Percentiles rank a stretch among this genome's conserved stretches.
phyloP scores from a whole-genome alignment of 2,888 invertebrate genomes.

The Timandra comae region DNA sequence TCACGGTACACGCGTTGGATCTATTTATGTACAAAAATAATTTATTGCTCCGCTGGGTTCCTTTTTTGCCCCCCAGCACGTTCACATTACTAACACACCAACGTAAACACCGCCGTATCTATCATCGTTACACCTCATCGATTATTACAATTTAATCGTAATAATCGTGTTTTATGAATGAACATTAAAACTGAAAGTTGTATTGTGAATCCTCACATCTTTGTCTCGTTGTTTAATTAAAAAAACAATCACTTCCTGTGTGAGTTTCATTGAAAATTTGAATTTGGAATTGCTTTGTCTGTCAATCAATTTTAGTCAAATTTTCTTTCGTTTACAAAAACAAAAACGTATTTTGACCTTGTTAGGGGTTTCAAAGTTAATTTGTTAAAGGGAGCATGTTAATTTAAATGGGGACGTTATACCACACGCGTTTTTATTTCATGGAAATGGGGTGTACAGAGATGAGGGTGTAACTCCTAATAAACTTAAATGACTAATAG shows the following conservation, averaged over 20 bases:
- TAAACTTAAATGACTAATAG: too few species aligned
- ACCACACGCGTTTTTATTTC: too few species aligned
- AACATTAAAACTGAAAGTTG: constrained; percentile 10
- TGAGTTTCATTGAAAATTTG: constrained; percentile 4
- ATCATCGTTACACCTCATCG: constrained; percentile 54
- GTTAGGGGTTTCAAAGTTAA: constrained; percentile 4
- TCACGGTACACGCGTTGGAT: constrained; percentile 47
- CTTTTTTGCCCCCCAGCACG: constrained; percentile 37
- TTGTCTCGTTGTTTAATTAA: constrained; percentile 16
- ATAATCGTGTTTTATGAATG: constrained; percentile 65
- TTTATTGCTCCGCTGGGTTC: constrained; percentile 44
- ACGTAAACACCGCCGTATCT: constrained; percentile 56
- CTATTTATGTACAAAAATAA: constrained; percentile 54
- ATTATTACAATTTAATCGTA: constrained; percentile 56
- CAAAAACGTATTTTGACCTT: too few species aligned
- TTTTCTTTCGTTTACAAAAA: too few species aligned
- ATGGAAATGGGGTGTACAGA: too few species aligned
- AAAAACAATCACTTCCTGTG: constrained; percentile 21
- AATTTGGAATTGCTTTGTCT: constrained; percentile 21
- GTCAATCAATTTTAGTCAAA: too few species aligned
- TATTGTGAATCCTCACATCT: background rate
- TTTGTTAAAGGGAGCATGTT: too few species aligned
- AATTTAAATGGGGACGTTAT: too few species aligned
- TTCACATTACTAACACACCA: constrained; percentile 39
- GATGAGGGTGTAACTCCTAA: too few species aligned